phyloP scores from a whole-genome alignment of 2,888 invertebrate species.

The Nephrotoma appendiculata region DNA sequence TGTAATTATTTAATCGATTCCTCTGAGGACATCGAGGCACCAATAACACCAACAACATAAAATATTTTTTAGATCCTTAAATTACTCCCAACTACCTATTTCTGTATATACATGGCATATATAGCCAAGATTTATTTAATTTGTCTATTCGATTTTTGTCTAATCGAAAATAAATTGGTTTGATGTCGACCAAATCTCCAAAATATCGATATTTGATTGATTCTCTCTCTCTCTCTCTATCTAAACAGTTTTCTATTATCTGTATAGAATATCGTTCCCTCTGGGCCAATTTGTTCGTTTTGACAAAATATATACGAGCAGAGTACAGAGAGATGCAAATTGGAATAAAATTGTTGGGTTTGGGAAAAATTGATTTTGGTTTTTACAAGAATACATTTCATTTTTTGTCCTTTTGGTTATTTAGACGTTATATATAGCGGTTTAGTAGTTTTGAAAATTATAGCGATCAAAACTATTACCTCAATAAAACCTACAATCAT shows the following conservation, averaged over 20 bases:
- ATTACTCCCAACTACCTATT: not conserved
- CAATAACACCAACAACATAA: not conserved
- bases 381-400: no score
- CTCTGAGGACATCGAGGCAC: not conserved
- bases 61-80: not conserved
- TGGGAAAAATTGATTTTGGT: not conserved
- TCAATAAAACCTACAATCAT: no score
- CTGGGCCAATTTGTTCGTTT: no score
- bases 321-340: not conserved
- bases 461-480: no score
- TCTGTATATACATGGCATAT: not conserved
- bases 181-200: not conserved
- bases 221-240: not conserved
- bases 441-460: no score
- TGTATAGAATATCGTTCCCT: not conserved
- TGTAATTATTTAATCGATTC: not conserved
- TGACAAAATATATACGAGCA: no score
- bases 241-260: not conserved
- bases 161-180: not conserved
- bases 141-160: not conserved
- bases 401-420: no score
- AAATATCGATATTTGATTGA: not conserved
- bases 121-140: not conserved
- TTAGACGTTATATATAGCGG: no score
- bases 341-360: not conserved